Evolutionary conservation across 2,797 vertebrate species (phyloP).

Genomic region (Microtus californicus): DNA sequence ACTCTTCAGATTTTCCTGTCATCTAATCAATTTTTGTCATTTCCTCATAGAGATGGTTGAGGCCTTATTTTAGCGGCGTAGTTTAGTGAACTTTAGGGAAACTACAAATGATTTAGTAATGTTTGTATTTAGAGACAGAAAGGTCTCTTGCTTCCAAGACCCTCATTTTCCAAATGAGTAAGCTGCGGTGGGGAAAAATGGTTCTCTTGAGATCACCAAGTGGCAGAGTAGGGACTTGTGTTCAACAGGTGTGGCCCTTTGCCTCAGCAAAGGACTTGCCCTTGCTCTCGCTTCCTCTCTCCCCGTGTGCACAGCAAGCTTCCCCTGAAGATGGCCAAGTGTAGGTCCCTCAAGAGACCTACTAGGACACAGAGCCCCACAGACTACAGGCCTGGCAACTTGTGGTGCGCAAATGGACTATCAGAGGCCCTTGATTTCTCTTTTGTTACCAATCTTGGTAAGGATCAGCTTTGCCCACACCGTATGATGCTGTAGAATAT

Average conservation of each 20-base stretch:
- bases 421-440: neutral
- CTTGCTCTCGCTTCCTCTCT: neutral
- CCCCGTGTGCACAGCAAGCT: rapidly evolving
- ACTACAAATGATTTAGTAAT: neutral
- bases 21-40: neutral
- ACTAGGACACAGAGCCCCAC: no score
- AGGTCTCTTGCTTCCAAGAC: neutral
- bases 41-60: neutral
- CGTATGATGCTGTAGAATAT: neutral
- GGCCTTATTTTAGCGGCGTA: neutral
- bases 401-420: neutral
- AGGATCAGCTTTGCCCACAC: neutral
- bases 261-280: rapidly evolving
- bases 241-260: neutral
- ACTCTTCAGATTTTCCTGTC: constrained; percentile 21
- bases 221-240: neutral
- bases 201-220: neutral
- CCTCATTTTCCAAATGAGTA: neutral
- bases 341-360: rapidly evolving
- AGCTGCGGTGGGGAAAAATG: neutral
- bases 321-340: rapidly evolving
- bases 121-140: neutral
- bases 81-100: neutral
- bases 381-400: neutral
- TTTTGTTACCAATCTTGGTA: neutral